phyloP scores from a whole-genome alignment of 2,888 invertebrate genomes.

The Tortricodes alternella region DNA sequence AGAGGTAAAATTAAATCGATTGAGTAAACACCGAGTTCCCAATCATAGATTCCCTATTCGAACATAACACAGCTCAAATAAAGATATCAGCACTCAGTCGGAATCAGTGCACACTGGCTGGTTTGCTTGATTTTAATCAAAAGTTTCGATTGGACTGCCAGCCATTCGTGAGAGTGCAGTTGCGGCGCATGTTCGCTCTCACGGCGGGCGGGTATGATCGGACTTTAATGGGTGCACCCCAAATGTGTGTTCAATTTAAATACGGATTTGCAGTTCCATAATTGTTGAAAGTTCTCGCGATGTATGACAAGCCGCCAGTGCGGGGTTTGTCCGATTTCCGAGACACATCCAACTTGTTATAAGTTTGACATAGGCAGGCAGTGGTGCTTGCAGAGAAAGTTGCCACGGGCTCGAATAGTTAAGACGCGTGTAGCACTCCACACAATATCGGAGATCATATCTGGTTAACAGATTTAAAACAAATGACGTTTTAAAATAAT shows the following conservation, averaged over 20 bases:
- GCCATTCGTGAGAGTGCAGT: constrained; percentile 64
- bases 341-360: constrained; percentile 63
- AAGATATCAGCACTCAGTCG: constrained; percentile 70
- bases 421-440: constrained; percentile 31
- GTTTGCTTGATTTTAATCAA: constrained; percentile 82
- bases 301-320: constrained; percentile 43
- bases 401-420: constrained; percentile 41
- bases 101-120: constrained; percentile 59
- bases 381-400: constrained; percentile 39
- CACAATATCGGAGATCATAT: not conserved
- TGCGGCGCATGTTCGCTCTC: constrained; percentile 51
- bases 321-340: constrained; percentile 40
- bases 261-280: constrained; percentile 70
- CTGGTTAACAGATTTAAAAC: not conserved
- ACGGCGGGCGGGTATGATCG: constrained; percentile 53
- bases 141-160: constrained; percentile 79
- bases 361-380: constrained; percentile 50
- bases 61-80: constrained; percentile 74
- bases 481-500: not conserved
- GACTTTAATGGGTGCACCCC: constrained; percentile 65
- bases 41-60: constrained; percentile 63
- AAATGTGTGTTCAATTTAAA: constrained; percentile 72
- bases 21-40: constrained; percentile 60
- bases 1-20: constrained; percentile 60
- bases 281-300: constrained; percentile 63